Evolutionary conservation across 2,888 invertebrate genomes (phyloP), one percentile per base, ranked within the genome.

Genomic region (Petrophora chlorosata): DNA sequence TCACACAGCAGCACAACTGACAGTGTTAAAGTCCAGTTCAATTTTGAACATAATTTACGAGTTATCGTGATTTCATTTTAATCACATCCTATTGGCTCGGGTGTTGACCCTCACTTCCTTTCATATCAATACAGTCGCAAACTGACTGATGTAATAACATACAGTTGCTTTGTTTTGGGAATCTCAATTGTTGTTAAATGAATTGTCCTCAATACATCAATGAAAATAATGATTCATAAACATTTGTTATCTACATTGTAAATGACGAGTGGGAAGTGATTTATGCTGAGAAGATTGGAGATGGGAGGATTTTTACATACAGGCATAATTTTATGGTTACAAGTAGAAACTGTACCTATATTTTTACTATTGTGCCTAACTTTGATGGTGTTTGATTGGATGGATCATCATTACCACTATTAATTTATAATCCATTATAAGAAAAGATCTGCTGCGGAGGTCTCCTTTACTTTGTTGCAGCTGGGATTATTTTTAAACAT

Each of bases 81-180:
- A 67, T 65, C 62, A 50, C 59, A 61, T 35, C 44, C 68, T 60
- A 72, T 63, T 64, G 55, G 41, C 17, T 42, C 41, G 73, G 79
- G 68, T 73, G 66, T 62, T 66, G 74, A 79, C 74, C 79, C 64
- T 57, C 29, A 66, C 70, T 76, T 83, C 84, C 85, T 73, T 50
- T 71, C 59, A 62, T 48, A 63, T 61, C 72, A 71, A 67, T 68
- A 73, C 59, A 59, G 59, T 60, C 61, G 9, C 16, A 23, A 58
- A 62, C 63, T 59, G 61, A 59, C 61, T 63, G 62, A 53, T 43
- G 42, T 49, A 54, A 53, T 57, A 56, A 52, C 52, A n/a, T 17
- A n/a, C 16, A 10, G 15, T 34, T n/a, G 8, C 25, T 26, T 39
- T 40, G 49, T 45, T 40, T 35, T 36, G 25, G n/a, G 29, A 25